Evolutionary conservation across 2,888 invertebrate species (phyloP), one percentile per base, ranked within the genome.

Genomic region (Phrixothrix hirtus): DNA sequence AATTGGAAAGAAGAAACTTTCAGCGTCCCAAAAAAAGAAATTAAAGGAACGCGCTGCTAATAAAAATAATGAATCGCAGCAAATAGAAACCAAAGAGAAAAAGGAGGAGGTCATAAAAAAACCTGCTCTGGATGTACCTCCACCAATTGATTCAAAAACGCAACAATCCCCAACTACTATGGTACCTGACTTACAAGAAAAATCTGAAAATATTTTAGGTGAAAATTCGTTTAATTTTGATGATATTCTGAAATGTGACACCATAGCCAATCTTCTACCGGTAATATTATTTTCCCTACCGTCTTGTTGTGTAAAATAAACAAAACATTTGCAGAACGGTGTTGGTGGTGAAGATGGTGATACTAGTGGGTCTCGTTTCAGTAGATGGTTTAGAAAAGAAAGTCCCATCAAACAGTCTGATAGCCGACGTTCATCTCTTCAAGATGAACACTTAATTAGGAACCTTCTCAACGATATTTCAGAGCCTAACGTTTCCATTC

Each of bases 241-340:
- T 67, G 91, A 89, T 60, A 89, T 93, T 70, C 83, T 94, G 59
- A 89, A 90, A 68, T 83, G 87, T 64, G 92, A 92, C 68, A 79
- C 83, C 52, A 83, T 92, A 65, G 86, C 88, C 32, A 87, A 86
- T 39, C 78, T 88, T 38, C 77, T 89, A 15, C 82, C 87, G 61
- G 89, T 89, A 73, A 78, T 79, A 71, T 37, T 44, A 2, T 29
- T 3, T 29, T n/a, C 10, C 10, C 5, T 29, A 29, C 10, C 10
- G 2, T 29, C 10, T 29, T 3, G 5, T 13, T 13, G 4, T 13
- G 4, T 14, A 15, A n/a, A 4, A 15, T 14, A n/a, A 31, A 10
- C 5, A 11, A 12, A 6, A 2, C 11, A 2, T 53, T 66, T 69
- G 4, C 61, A 87, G 85, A 87, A 89, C 71, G 88, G 87, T 25